These are phyloP conservation scores for Aurelia aurita complex sp. Pacific DNA, from an alignment of 30 jellyfish, hydroid and myxozoan species.

Conservation along the genomic window DNA sequence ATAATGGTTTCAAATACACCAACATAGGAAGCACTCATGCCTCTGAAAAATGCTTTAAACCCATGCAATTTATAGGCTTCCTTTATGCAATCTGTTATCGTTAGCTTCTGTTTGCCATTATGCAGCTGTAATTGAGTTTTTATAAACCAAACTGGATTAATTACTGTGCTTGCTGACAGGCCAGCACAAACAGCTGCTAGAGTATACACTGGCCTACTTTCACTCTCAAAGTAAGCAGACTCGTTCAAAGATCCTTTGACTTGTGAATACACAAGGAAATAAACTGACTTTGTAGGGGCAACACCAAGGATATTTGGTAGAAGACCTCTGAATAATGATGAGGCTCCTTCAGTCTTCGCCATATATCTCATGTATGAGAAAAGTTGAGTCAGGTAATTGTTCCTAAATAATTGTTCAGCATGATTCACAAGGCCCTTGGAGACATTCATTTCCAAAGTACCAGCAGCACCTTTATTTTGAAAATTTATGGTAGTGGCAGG, in stretches of 20 bases:
- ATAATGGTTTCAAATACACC: conserved; percentile 86
- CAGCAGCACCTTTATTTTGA: conserved; percentile 28
- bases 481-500: conserved; percentile 19
- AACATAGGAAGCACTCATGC: conserved; percentile 89
- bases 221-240: conserved; percentile 56
- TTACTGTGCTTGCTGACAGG: conserved; percentile 81
- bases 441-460: conserved; percentile 22
- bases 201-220: conserved; percentile 75
- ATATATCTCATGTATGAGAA: conserved; percentile 79
- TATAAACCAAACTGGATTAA: conserved; percentile 94
- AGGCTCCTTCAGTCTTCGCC: conserved; percentile 85
- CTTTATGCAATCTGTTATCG: conserved; percentile 37
- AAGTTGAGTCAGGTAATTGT: conserved; percentile 60
- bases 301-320: conserved; percentile 83
- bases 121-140: conserved; percentile 93
- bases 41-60: conserved; percentile 77
- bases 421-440: conserved; percentile 29
- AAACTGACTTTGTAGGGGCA: conserved; percentile 90
- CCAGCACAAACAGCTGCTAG: conserved; percentile 94
- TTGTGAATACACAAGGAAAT: conserved; percentile 82
- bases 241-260: conserved; percentile 63
- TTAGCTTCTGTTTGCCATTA: conserved; percentile 28
- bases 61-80: conserved; percentile 76
- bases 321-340: conserved; percentile 85
- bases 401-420: conserved; percentile 13